phyloP scores from a whole-genome alignment of 2,797 vertebrate species.

The Dermochelys coriacea region DNA sequence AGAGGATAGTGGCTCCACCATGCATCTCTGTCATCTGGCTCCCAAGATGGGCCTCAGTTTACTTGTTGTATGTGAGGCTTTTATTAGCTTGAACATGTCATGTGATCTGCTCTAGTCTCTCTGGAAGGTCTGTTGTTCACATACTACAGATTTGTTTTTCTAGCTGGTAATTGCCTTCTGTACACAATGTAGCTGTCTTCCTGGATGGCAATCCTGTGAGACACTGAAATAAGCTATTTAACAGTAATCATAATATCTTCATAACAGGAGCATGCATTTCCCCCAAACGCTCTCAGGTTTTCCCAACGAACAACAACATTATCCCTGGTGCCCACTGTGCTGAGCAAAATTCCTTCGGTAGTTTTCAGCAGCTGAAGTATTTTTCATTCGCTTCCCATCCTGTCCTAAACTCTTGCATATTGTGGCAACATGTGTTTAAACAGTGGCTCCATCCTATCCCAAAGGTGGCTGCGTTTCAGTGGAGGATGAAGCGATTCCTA shows the following conservation, averaged over 20 bases:
- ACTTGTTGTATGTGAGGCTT: accelerated
- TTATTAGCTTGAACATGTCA: not conserved
- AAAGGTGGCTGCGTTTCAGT: accelerated
- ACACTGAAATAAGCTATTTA: not conserved
- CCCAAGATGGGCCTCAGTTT: not conserved
- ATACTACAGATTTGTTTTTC: not conserved
- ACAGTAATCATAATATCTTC: not conserved
- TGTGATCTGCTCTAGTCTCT: not conserved
- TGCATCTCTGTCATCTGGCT: not conserved
- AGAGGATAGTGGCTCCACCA: not conserved
- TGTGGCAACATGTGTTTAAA: not conserved
- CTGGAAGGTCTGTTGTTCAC: not conserved
- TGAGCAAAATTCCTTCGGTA: not conserved
- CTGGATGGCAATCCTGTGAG: not conserved
- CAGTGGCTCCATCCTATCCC: not conserved
- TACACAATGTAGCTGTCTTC: not conserved
- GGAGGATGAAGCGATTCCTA: not conserved
- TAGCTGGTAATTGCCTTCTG: not conserved
- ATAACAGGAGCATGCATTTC: not conserved
- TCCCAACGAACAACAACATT: not conserved
- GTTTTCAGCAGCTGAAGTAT: not conserved
- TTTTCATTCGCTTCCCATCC: not conserved
- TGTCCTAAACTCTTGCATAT: not conserved
- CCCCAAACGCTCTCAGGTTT: not conserved
- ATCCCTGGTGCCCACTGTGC: not conserved